phyloP scores from a whole-genome alignment of 2,888 invertebrate genomes.

The Orthosia incerta region DNA sequence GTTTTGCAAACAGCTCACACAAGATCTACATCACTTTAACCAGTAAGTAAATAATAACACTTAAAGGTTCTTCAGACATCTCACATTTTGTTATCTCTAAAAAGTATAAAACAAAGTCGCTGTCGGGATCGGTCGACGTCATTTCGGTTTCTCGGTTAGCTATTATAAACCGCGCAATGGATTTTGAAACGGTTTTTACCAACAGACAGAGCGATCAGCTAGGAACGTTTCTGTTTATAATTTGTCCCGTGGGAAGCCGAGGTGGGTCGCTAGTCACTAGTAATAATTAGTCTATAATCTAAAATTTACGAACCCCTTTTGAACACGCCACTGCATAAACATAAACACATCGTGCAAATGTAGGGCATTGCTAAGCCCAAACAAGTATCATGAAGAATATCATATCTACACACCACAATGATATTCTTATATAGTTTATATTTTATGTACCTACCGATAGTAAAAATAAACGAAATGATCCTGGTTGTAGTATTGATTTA shows the following conservation, averaged over 20 bases:
- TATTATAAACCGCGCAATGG: too few species aligned
- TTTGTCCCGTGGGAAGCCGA: too few species aligned
- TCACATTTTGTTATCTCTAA: too few species aligned
- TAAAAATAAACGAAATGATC: slow-evolving; percentile 23
- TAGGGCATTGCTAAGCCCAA: not conserved
- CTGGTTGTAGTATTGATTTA: slow-evolving; percentile 12
- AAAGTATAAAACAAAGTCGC: too few species aligned
- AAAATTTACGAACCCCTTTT: not conserved
- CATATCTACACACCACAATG: not conserved
- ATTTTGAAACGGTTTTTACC: too few species aligned
- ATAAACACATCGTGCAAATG: not conserved
- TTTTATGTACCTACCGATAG: not conserved
- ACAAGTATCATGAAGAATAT: not conserved
- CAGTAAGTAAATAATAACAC: not conserved
- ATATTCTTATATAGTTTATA: not conserved
- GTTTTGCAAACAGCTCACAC: not conserved
- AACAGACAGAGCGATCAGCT: too few species aligned
- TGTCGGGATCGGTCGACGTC: too few species aligned
- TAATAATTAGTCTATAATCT: too few species aligned
- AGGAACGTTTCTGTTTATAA: too few species aligned
- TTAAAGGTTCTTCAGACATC: too few species aligned
- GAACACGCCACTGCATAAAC: not conserved
- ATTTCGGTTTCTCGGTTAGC: too few species aligned
- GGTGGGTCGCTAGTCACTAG: too few species aligned
- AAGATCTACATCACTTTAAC: not conserved